Base-by-base conservation (phyloP, 1,140 invertebrate species). In the Carposina sasakii region DNA sequence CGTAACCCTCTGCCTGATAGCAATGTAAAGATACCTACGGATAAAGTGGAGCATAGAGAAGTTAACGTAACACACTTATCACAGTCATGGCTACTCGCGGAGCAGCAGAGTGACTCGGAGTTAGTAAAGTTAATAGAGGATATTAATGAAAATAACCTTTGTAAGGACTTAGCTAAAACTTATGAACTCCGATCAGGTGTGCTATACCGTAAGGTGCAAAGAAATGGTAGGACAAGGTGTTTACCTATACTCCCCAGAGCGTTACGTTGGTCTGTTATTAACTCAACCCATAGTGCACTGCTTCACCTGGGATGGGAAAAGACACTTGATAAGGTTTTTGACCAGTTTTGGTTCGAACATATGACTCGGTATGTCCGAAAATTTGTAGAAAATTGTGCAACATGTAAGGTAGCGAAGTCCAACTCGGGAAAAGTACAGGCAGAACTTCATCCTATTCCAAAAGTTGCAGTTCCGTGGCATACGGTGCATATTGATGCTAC, bases 191-290 rank as follows among this genome's bases (percentile, higher is more conserved):
- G 26, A 15, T 3, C 3, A 15, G 17, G 26, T 2, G 20, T 44
- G 15, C 13, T 44, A 3, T 19, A 44, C 16, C 36, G 20, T 2
- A 22, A 23, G 13, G 10, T 44, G 4, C 8, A 44, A 44, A 8
- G 42, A n/a, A 44, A 44, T 31, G 13, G 13, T 19, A 24, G 42
- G 2, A 44, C 3, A 19, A 3, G 3, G 3, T 64, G 57, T 40
- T 40, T 71, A 33, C 61, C 66, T 15, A 55, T 67, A 28, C 50
- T 71, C 10, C 65, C 68, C 0, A 45, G 56, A 17, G 33, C 52
- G 3, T 63, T 65, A 16, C 36, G 36, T 41, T 65, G 26, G 33
- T n/a, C 60, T 5, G 51, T 71, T 8, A 65, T 74, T 26, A 72
- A 72, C n/a, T 47, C 2, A 36, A n/a, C n/a, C n/a, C n/a, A n/a